Conservation (phyloP, 2,113 vertebrate genomes). For the Thermophis baileyi region DNA sequence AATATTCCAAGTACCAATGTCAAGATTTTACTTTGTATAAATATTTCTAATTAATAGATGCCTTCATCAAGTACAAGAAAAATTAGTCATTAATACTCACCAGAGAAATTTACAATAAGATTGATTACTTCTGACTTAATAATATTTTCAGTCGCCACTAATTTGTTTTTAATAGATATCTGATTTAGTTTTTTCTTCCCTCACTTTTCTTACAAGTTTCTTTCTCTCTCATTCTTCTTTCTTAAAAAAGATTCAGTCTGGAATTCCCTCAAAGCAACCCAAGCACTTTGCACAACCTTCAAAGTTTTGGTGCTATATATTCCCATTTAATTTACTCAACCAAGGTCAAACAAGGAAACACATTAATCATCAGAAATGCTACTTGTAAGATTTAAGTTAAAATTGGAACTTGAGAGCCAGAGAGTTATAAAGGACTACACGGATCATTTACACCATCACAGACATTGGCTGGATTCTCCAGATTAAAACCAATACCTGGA, state of each 20-base stretch:
- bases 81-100: slow-evolving; percentile 57
- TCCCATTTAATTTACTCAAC: slow-evolving; percentile 63
- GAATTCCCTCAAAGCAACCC: slow-evolving; percentile 34
- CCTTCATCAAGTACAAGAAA: slow-evolving; percentile 63
- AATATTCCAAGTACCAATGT: slow-evolving; percentile 37
- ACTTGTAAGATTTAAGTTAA: slow-evolving; percentile 27
- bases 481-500: neutral
- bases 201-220: neutral
- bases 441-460: neutral
- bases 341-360: slow-evolving; percentile 39
- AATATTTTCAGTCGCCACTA: slow-evolving; percentile 63
- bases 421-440: neutral
- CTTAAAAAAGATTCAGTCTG: slow-evolving; percentile 32
- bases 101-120: slow-evolving; percentile 62
- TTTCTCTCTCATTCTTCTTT: neutral
- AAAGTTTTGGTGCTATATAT: slow-evolving; percentile 44
- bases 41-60: slow-evolving; percentile 73
- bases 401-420: neutral
- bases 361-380: slow-evolving; percentile 54
- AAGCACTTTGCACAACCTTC: slow-evolving; percentile 55
- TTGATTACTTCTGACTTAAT: slow-evolving; percentile 65
- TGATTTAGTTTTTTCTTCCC: slow-evolving; percentile 63
- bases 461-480: neutral
- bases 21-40: slow-evolving; percentile 57
- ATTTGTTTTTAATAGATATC: slow-evolving; percentile 68